Evolutionary conservation across 2,113 vertebrate species (phyloP).

Genomic region (Neofelis nebulosa): DNA sequence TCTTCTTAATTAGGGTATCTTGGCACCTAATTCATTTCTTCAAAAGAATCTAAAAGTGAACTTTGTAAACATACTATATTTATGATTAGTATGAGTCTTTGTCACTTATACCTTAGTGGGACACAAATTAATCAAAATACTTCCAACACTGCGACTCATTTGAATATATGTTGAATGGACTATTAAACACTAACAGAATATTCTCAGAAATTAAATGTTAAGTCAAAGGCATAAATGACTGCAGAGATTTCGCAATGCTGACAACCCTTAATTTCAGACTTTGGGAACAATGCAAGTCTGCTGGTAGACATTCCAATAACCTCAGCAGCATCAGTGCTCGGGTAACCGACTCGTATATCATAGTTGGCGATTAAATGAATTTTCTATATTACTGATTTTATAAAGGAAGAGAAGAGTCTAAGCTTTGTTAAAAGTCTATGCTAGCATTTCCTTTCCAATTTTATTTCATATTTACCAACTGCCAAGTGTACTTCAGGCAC

Average conservation of each 20-base stretch:
- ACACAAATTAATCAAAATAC: constrained; percentile 20
- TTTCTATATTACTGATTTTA: constrained; percentile 31
- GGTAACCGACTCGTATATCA: not conserved
- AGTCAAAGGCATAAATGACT: constrained; percentile 4
- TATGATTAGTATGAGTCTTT: not conserved
- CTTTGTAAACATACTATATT: not conserved
- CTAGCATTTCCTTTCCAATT: constrained; percentile 54
- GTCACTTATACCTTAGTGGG: not conserved
- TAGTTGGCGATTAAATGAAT: constrained; percentile 44
- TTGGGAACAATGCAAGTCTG: not conserved
- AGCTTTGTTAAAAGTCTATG: constrained; percentile 4
- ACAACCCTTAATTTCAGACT: constrained; percentile 39
- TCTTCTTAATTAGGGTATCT: constrained; percentile 10
- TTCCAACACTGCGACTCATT: not conserved
- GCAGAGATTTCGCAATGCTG: constrained; percentile 25
- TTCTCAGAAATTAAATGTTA: not conserved
- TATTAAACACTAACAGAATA: not conserved
- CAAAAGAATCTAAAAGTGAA: constrained; percentile 46
- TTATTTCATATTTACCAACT: constrained; percentile 54
- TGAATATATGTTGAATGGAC: not conserved
- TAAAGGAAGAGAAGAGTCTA: not conserved
- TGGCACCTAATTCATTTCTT: constrained; percentile 20
- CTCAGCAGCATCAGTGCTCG: not conserved
- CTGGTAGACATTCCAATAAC: not conserved
- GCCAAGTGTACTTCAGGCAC: constrained; percentile 49